Evolutionary conservation across 2,797 vertebrate species (phyloP), one percentile per base, ranked within the genome.

Genomic region (Borostomias antarcticus): DNA sequence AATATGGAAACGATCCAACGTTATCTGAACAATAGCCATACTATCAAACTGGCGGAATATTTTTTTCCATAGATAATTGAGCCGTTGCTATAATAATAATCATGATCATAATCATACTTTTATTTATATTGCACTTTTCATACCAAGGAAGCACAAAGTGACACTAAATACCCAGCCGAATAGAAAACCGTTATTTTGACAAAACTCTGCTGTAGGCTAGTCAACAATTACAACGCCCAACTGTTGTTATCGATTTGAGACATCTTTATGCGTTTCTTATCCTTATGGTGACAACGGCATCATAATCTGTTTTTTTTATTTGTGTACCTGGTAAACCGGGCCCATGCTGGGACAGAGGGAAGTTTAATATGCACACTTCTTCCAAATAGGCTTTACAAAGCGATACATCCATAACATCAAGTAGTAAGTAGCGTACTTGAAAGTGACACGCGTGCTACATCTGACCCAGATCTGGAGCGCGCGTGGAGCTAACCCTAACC

Each of bases 31-130:
- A 75, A 62, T 47, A 80, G 78, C 73, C 79, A 62, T 80, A 81
- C 84, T 26, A 30, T 45, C 77, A 83, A 83, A 75, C 76, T 72
- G 84, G 76, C 82, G 76, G 53, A 71, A 82, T 89, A 81, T 66
- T 91, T 91, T 91, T 91, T 92, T 87, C 86, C 82, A 80, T n/a
- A n/a, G n/a, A n/a, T n/a, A n/a, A n/a, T n/a, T 80, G 85, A 91
- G 86, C 90, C 92, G 92, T 93, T 93, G 92, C 92, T 93, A 93
- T 93, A n/a, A n/a, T n/a, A n/a, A n/a, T n/a, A n/a, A n/a, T n/a
- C n/a, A n/a, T n/a, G n/a, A n/a, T n/a, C n/a, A n/a, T n/a, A n/a
- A n/a, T n/a, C n/a, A n/a, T n/a, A n/a, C n/a, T n/a, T n/a, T n/a
- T n/a, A n/a, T n/a, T n/a, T n/a, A n/a, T n/a, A n/a, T n/a, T n/a